Conservation (phyloP, 2,797 vertebrate species). For the Mormyrops attenuatus region DNA sequence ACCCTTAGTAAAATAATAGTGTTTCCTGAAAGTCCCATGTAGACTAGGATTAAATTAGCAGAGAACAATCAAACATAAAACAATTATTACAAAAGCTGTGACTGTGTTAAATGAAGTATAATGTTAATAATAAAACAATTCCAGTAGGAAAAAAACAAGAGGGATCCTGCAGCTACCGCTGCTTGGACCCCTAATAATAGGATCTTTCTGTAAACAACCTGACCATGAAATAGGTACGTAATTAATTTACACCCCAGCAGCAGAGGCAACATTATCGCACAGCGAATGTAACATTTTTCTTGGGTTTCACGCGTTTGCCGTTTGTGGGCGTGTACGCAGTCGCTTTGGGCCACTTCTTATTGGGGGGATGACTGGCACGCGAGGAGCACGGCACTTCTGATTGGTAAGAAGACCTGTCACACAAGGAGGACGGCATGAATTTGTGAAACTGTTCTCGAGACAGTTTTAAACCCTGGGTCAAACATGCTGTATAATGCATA, state of each 20-base stretch:
- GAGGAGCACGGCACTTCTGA: background rate
- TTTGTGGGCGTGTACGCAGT: too few relatives aligned
- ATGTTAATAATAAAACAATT: too few relatives aligned
- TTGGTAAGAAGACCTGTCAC: background rate
- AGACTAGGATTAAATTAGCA: too few relatives aligned
- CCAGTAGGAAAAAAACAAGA: too few relatives aligned
- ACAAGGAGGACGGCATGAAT: background rate
- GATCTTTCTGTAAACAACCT: background rate
- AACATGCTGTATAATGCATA: background rate
- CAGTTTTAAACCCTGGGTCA: background rate
- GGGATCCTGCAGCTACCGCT: too few relatives aligned
- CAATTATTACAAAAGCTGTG: too few relatives aligned
- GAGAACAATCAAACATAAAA: too few relatives aligned
- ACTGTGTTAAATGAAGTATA: too few relatives aligned
- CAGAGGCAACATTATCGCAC: background rate
- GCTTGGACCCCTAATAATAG: too few relatives aligned
- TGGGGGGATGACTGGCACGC: background rate
- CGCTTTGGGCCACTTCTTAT: background rate
- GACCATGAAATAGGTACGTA: background rate
- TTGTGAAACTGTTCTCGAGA: background rate
- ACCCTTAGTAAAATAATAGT: too few relatives aligned
- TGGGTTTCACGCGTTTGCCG: background rate
- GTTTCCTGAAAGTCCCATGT: too few relatives aligned
- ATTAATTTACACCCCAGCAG: background rate
- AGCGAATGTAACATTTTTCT: background rate